Evolutionary conservation across 2,888 invertebrate genomes (phyloP), one percentile per base, ranked within the genome.

Genomic region (Drosophila vallismaia): DNA sequence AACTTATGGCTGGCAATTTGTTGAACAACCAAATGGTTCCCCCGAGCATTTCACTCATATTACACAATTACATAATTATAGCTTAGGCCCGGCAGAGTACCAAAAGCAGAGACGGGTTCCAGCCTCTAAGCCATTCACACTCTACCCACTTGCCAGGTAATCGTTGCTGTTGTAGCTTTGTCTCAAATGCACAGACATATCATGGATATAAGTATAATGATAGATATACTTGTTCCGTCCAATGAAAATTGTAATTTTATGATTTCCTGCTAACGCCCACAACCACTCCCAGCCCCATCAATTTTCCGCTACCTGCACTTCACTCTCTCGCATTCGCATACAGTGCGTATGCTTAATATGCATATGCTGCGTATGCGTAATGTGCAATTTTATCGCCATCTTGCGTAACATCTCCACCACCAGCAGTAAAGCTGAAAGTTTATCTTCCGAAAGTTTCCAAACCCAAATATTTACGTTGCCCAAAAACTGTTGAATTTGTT

Each of bases 121-220:
- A 73, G 8, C 64, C 72, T 77, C 40, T 54, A 50, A 77, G 70
- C 57, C 64, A 80, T 84, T 86, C 79, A 71, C 81, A 81, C 81
- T 84, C 81, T 80, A 33, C 86, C 84, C 86, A 86, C 84, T 40
- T 68, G 81, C 74, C 87, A 49, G 79, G 81, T 72, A 84, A 84
- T 80, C 50, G 49, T 70, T 69, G 71, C 31, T 70, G 62, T 60
- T 73, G 71, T 56, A 58, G 81, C 33, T 31, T 33, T 53, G 58
- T 57, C 45, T 59, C 80, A 82, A 71, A 69, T 70, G 72, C 71
- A 78, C 79, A 64, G 69, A 71, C 67, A 73, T 55, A 72, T 74
- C 67, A 66, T 57, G 69, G 45, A 48, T 58, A 73, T 68, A 46
- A 57, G 48, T 57, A 57, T 42, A 52, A 71, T 71, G 46, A 48